A percentile compares a stretch with the other conserved stretches of the same genome.
Evolutionary conservation across 2,888 invertebrate genomes (phyloP).

Genomic region (Rhamnusium bicolor): DNA sequence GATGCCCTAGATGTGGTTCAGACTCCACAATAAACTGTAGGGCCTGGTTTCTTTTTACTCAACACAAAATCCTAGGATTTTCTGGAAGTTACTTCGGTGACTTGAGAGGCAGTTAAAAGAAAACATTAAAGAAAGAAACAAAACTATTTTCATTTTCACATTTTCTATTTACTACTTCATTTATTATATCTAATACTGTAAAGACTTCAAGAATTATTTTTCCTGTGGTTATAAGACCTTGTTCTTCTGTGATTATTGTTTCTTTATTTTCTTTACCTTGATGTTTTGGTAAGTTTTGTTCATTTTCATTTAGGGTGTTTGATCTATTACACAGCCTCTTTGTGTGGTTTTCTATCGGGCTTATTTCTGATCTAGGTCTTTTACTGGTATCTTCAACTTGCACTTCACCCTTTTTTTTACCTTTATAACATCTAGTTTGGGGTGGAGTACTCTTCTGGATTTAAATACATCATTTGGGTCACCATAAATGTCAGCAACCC

Average conservation of each 20-base stretch:
- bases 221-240: neutral
- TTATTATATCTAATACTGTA: neutral
- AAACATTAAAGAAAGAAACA: no score
- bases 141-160: neutral
- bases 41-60: no score
- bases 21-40: no score
- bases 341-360: neutral
- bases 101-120: no score
- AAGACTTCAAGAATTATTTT: neutral
- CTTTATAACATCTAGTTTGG: neutral
- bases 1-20: no score
- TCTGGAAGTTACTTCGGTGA: no score
- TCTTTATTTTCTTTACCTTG: neutral
- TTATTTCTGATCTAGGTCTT: neutral
- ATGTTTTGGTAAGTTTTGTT: neutral
- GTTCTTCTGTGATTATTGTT: neutral
- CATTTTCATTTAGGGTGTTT: neutral
- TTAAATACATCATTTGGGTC: neutral
- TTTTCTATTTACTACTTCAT: neutral
- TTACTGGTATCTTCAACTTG: neutral
- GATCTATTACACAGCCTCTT: neutral
- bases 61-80: no score
- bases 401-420: neutral
- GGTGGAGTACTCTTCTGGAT: neutral
- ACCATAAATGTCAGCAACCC: no score